Conservation (phyloP, 2,888 invertebrate species). For the Electrophaes corylata region DNA sequence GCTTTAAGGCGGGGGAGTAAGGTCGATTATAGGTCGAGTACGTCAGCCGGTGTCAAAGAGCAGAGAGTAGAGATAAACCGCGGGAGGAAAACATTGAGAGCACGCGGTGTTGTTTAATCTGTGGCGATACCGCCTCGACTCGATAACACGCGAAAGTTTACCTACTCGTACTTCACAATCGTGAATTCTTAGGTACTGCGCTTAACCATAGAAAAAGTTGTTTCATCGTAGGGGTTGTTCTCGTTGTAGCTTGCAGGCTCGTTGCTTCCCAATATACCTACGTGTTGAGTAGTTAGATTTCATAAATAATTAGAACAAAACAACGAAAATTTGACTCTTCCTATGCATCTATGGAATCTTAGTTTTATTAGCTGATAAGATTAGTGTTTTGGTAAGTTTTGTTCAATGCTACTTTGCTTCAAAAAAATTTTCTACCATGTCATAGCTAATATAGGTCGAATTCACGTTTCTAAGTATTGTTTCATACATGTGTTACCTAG, state of each 20-base stretch:
- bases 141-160: slow-evolving; percentile 52
- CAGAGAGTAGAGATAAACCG: slow-evolving; percentile 67
- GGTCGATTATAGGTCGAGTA: slow-evolving; percentile 61
- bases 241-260: slow-evolving; percentile 47
- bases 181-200: slow-evolving; percentile 27
- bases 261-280: slow-evolving; percentile 42
- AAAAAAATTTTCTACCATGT: too few relatives aligned
- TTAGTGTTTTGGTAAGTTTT: slow-evolving; percentile 5
- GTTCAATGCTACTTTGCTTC: background rate
- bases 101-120: slow-evolving; percentile 30
- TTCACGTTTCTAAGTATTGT: background rate
- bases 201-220: slow-evolving; percentile 41
- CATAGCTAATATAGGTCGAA: too few relatives aligned
- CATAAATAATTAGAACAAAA: slow-evolving; percentile 43
- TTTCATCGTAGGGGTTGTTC: slow-evolving; percentile 51
- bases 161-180: slow-evolving; percentile 24
- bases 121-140: slow-evolving; percentile 42
- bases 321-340: slow-evolving; percentile 35
- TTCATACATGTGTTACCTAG: background rate
- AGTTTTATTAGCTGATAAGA: background rate
- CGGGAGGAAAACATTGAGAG: slow-evolving; percentile 72
- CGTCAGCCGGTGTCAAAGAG: slow-evolving; percentile 80
- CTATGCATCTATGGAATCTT: slow-evolving; percentile 7
- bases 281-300: slow-evolving; percentile 34
- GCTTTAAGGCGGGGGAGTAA: slow-evolving; percentile 54